Conservation (phyloP, 2,888 invertebrate species). For the Liodrosophila aerea region DNA sequence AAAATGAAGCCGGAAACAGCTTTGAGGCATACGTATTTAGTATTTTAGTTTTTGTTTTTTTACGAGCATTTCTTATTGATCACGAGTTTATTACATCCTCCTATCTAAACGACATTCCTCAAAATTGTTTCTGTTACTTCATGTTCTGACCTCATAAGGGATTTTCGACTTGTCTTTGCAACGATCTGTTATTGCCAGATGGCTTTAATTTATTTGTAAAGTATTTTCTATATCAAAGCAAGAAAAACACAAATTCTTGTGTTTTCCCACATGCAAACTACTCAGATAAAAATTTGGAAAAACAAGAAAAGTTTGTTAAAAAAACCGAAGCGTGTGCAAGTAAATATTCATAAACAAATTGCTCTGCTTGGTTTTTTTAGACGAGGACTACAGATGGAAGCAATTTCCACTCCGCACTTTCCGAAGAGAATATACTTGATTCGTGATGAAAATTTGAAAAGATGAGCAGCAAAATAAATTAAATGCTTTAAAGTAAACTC, state of each 20-base stretch:
- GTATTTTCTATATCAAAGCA: slow-evolving; percentile 77
- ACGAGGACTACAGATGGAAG: too few species aligned
- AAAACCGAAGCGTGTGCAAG: slow-evolving; percentile 50
- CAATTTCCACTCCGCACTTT: slow-evolving; percentile 3
- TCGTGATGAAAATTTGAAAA: slow-evolving; percentile 25
- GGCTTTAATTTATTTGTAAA: slow-evolving; percentile 77
- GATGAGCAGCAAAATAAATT: slow-evolving; percentile 52
- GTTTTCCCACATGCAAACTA: slow-evolving; percentile 53
- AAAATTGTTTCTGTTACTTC: not conserved
- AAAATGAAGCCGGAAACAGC: slow-evolving; percentile 36
- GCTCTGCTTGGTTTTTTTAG: slow-evolving; percentile 7
- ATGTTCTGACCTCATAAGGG: not conserved
- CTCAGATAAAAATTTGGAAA: slow-evolving; percentile 25
- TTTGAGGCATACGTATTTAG: slow-evolving; percentile 1
- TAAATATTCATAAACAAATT: slow-evolving; percentile 63
- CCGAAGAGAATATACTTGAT: slow-evolving; percentile 17
- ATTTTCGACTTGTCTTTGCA: slow-evolving; percentile 14
- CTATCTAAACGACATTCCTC: slow-evolving; percentile 4
- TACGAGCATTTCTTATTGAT: slow-evolving; percentile 23
- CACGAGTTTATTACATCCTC: slow-evolving; percentile 52
- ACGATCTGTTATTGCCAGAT: slow-evolving; percentile 70
- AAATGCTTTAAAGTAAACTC: slow-evolving; percentile 58
- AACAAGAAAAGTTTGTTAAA: slow-evolving; percentile 32
- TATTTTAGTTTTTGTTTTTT: slow-evolving; percentile 10
- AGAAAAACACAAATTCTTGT: slow-evolving; percentile 61